Evolutionary conservation across 2,797 vertebrate genomes (phyloP), one percentile per base, ranked within the genome.

Genomic region (Atherinosoma microstoma): DNA sequence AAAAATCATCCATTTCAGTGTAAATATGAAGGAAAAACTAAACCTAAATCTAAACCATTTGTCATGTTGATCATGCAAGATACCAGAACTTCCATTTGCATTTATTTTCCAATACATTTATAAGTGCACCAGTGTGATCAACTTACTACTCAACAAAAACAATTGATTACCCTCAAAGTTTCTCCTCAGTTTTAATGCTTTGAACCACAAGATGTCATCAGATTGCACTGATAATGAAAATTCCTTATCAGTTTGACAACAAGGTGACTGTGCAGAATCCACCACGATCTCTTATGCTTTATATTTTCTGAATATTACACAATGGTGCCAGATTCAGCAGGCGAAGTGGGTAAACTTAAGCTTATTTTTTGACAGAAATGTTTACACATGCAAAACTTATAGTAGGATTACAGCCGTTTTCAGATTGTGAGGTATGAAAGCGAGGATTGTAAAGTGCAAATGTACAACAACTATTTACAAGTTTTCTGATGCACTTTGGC

Each of bases 401-500:
- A 51, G 40, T 42, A 42, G 9, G n/a, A 51, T 51, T 49, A 49
- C n/a, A 22, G 20, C 47, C 5, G 40, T 18, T 42, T 42, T 49
- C n/a, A 49, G 9, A 51, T 6, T 38, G 32, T 58, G 20, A 51
- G 35, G 58, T 30, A 38, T 38, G 34, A 61, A 60, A 36, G 42
- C 11, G 32, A 40, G 16, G 38, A 30, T 32, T 34, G 56, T 24
- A 34, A 47, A 22, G 29, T 45, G 38, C 20, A 47, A 0, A 22
- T 0, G 29, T 34, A 58, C 54, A 45, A 45, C 54, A 45, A 32
- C 40, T 34, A 34, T 34, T 22, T 51, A 11, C 47, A 16, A 63
- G 69, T 40, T 45, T 35, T 6, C 32, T 24, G 45, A 35, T 57
- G 51, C 51, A 71, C 59, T 71, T 56, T 56, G n/a, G 49, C 49